Evolutionary conservation across 2,797 vertebrate genomes (phyloP), one percentile per base, ranked within the genome.

Genomic region (Okamejei kenojei): DNA sequence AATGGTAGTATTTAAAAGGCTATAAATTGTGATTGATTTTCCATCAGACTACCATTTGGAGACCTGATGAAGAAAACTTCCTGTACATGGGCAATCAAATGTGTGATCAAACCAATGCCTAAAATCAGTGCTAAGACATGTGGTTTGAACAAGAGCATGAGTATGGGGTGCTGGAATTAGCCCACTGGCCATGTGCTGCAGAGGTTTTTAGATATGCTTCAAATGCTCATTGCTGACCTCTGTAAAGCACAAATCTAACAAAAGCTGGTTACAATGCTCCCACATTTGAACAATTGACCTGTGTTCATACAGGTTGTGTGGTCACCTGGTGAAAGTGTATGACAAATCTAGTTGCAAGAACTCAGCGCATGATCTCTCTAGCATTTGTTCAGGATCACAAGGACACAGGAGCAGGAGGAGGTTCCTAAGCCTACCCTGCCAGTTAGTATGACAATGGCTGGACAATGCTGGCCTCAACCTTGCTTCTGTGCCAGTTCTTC

Each of bases 11-110:
- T 58, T 58, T 92, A 73, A 92, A 29, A 73, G 29, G 61, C 84
- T 32, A 88, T 68, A 88, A 68, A 88, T 88, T 68, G 84, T 63
- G 63, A 68, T 21, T 35, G 84, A 38, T 71, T 92, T 45, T 92
- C 71, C 38, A 74, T 76, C 71, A 92, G 35, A 13, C 32, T 76
- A 26, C 90, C 38, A 73, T 74, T 58, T n/a, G 3, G 90, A 92
- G 71, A 76, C 38, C 5, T 76, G 38, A 32, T 54, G 29, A 91
- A 74, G 90, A 45, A 71, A 54, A 21, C 38, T 73, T 68, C 38
- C 21, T 13, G 8, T 23, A 54, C 29, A 73, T 68, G 65, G 35
- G 68, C 23, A 4, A 73, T 19, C 88, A 45, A 45, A 45, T 4
- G 45, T 15, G 9, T 23, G 35, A 90, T 71, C 54, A 84, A 88